Base-by-base conservation (phyloP, 2,888 invertebrate genomes). In the Clusia tigrina region DNA sequence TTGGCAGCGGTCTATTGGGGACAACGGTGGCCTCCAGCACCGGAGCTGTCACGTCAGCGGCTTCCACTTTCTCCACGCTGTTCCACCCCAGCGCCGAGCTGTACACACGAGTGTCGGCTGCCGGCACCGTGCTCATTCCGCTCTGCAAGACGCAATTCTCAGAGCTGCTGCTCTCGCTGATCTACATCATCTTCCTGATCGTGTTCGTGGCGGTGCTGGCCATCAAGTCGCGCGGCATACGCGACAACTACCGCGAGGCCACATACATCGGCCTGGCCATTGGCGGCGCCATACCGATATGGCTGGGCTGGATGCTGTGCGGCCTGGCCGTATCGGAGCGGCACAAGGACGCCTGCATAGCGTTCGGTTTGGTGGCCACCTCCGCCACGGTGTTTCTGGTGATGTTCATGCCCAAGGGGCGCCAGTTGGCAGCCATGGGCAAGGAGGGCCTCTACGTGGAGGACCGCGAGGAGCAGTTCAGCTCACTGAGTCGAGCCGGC, bases 391-490 rank as follows among this genome's bases (percentile, higher is more conserved):
- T 95, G 58, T 94, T 96, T 84, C 88, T 95, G 73, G 90, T 95
- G 62, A 96, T 96, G 96, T 96, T 96, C 84, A 91, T 95, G 85
- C 92, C 96, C 32, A 96, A 93, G 85, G 95, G 96, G 26, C 87
- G 96, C 46, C 94, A 96, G 77, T 85, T 96, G 75, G 95, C 95
- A 1, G 95, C 95, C 54, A 89, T 96, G 86, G 96, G 96, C 54
- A 92, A 94, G 75, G 95, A 95, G 78, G 94, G 92, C 15, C 88
- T 92, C 68, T 91, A 91, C 83, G 88, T 91, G 69, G 92, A 91
- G 76, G 94, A 92, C 82, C 87, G 93, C 65, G 93, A 93, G 72
- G 94, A 94, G 73, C 89, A 91, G 62, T 89, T 93, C 71, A 93
- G 93, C 83, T 92, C 93, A 58, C 84, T 93, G 71, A 90, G 91